These are phyloP conservation scores for Hemaris fuciformis DNA, from an alignment of 2,888 invertebrate genomes.

Conservation along the genomic window DNA sequence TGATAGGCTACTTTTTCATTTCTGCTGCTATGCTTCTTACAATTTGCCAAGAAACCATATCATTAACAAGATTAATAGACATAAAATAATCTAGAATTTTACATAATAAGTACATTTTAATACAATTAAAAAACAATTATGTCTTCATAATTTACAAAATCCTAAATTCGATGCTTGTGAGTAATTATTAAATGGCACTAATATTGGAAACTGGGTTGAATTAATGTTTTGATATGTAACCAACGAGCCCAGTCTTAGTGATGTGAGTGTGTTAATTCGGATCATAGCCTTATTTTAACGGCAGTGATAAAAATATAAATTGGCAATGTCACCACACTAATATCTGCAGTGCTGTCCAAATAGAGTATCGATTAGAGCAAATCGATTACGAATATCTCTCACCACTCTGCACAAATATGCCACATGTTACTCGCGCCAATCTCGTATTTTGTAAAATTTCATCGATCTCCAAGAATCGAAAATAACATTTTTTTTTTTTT, in stretches of 20 bases:
- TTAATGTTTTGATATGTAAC: background rate
- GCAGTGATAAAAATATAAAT: background rate
- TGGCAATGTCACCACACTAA: background rate
- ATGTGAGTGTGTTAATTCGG: background rate
- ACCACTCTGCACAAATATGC: too few species aligned
- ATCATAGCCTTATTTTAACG: background rate
- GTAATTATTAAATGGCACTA: constrained; percentile 5
- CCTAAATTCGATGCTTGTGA: background rate
- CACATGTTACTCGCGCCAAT: too few species aligned
- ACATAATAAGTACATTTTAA: constrained; percentile 6
- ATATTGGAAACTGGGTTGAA: background rate
- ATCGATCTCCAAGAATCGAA: too few species aligned
- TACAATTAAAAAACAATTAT: background rate
- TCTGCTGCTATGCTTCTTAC: too few species aligned
- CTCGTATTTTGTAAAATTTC: too few species aligned
- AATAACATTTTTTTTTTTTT: too few species aligned
- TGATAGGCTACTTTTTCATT: too few species aligned
- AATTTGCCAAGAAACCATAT: background rate
- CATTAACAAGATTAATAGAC: background rate
- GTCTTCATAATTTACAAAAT: background rate
- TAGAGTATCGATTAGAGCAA: too few species aligned
- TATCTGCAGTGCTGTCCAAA: too few species aligned
- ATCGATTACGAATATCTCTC: too few species aligned
- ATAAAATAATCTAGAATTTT: background rate
- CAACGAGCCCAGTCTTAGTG: background rate